Evolutionary conservation across 1,140 invertebrate genomes (phyloP), one percentile per base, ranked within the genome.

Genomic region (Ephestia elutella): DNA sequence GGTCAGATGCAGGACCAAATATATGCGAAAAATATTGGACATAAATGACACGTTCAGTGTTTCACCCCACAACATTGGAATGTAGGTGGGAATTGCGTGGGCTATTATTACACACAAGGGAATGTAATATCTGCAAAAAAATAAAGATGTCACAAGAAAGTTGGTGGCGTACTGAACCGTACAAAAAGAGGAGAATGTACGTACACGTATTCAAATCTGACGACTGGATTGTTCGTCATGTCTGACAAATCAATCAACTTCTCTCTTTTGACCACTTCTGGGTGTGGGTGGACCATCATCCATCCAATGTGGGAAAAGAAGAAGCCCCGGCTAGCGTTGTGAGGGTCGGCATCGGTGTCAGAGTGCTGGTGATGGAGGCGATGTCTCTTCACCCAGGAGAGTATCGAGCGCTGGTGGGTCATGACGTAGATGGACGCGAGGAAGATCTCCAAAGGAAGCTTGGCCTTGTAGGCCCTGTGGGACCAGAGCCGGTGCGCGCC

Each of bases 401-500:
- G 89, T 7, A 90, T 87, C 54, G 85, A 80, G 66, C 91, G 91
- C 84, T 92, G 89, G 66, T 90, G 90, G 25, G 95, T 91, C 56
- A 95, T 90, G 7, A 93, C 93, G 69, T 96, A 93, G 20, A 75
- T 63, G 13, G 66, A 4, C 54, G 68, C 62, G 10, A 73, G 55
- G 4, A 73, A 28, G 13, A 96, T 73, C 68, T 93, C 86, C 19
- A 96, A 77, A 0, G 94, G 95, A 80, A 93, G 90, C 73, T 91
- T 93, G 0, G 95, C 96, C 86, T 96, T 96, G 88, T 96, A 97
- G 1, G 94, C 90, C 65, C 92, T 90, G 78, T 97, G 95, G 9
- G 94, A 90, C 95, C 95, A 97, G 30, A 97, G 86, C 61, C 96
- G 90, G 76, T 97, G 96, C 9, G 92, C 94, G 28, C 96, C 96